Evolutionary conservation across 2,113 vertebrate species (phyloP).

Genomic region (Cololabis saira): DNA sequence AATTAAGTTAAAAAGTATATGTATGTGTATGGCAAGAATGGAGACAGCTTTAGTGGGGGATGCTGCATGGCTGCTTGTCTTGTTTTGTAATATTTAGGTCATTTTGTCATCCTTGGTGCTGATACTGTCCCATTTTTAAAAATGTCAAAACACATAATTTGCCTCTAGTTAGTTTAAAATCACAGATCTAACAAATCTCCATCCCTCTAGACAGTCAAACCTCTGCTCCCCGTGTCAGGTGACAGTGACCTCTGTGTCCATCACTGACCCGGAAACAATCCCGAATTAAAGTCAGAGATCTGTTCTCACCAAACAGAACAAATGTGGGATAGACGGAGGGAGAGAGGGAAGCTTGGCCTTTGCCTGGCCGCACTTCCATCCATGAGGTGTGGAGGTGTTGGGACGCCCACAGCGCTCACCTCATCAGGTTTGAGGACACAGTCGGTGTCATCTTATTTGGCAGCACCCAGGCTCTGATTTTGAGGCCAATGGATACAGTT

Average conservation of each 20-base stretch:
- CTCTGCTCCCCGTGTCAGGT: slow-evolving; percentile 19
- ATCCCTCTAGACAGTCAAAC: slow-evolving; percentile 1
- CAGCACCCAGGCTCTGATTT: slow-evolving; percentile 39
- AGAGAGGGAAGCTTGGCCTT: slow-evolving; percentile 15
- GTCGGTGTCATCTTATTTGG: slow-evolving; percentile 58
- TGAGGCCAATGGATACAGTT: slow-evolving; percentile 26
- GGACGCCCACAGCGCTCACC: slow-evolving; percentile 48
- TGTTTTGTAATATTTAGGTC: no score
- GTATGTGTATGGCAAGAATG: not conserved
- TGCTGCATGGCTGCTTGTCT: slow-evolving; percentile 2
- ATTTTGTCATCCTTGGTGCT: slow-evolving; percentile 3
- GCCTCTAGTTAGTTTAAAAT: no score
- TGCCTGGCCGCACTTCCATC: slow-evolving; percentile 35
- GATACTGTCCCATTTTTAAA: not conserved
- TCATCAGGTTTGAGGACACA: slow-evolving; percentile 57
- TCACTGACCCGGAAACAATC: slow-evolving; percentile 49
- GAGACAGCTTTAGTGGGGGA: slow-evolving; percentile 5
- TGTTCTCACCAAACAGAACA: slow-evolving; percentile 36
- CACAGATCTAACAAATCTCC: slow-evolving; percentile 5
- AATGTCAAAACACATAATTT: not conserved
- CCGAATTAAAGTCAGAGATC: slow-evolving; percentile 25
- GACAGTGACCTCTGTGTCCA: slow-evolving; percentile 23
- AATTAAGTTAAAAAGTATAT: no score
- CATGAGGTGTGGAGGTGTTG: slow-evolving; percentile 40
- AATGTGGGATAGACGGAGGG: slow-evolving; percentile 12